Conservation (phyloP, 2,888 invertebrate species). For the Frankliniella fusca region DNA sequence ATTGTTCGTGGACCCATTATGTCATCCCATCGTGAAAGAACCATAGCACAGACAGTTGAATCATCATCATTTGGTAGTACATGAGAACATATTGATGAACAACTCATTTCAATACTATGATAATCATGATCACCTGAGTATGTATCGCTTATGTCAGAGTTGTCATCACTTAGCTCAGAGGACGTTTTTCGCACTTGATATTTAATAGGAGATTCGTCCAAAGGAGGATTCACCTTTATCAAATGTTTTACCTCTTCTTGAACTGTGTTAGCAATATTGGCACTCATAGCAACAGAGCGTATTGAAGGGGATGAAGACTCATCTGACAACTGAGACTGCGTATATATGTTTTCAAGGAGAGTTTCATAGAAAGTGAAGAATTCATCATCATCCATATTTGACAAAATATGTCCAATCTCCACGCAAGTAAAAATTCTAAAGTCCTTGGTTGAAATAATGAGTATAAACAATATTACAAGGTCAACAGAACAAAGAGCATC, state of each 20-base stretch:
- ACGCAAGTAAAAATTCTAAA: too few species aligned
- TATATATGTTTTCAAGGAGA: background rate
- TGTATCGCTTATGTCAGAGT: background rate
- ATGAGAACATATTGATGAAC: slow-evolving; percentile 34
- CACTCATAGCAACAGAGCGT: slow-evolving; percentile 37
- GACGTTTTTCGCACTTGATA: slow-evolving; percentile 1
- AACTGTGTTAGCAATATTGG: slow-evolving; percentile 36
- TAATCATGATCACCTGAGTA: slow-evolving; percentile 8
- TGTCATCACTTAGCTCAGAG: background rate
- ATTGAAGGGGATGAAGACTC: slow-evolving; percentile 21
- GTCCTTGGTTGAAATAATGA: too few species aligned
- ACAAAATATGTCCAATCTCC: background rate
- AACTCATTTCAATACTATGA: background rate
- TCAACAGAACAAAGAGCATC: too few species aligned
- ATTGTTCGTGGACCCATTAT: slow-evolving; percentile 39
- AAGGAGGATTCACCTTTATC: slow-evolving; percentile 34
- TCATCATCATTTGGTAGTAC: slow-evolving; percentile 36
- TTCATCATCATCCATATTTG: background rate
- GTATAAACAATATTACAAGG: too few species aligned
- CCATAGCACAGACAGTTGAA: slow-evolving; percentile 36
- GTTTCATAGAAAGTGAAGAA: background rate
- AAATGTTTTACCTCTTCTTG: slow-evolving; percentile 36
- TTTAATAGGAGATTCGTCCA: background rate
- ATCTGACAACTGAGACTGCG: background rate
- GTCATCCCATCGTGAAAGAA: slow-evolving; percentile 39